These are phyloP conservation scores for Egretta garzetta DNA, from an alignment of 2,113 vertebrate species.

Conservation along the genomic window DNA sequence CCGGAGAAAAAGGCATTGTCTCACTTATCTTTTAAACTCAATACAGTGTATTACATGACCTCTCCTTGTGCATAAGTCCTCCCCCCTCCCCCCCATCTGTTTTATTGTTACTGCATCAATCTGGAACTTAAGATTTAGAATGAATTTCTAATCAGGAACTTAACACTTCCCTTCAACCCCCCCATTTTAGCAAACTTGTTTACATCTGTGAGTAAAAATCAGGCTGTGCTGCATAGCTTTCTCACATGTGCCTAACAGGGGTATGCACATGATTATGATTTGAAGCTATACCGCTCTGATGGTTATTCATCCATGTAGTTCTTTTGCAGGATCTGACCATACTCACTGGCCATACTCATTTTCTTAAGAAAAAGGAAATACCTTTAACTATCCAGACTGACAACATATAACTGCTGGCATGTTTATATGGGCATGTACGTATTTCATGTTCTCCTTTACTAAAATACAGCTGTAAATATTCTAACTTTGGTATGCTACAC, in stretches of 20 bases:
- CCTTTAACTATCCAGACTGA: background rate
- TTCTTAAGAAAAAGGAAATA: background rate
- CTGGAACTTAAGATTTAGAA: background rate
- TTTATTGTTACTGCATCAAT: conserved; percentile 3
- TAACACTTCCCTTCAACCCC: background rate
- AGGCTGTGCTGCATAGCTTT: background rate
- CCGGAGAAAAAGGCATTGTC: background rate
- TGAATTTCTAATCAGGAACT: background rate
- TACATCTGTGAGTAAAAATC: background rate
- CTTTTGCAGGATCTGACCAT: background rate
- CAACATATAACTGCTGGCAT: background rate
- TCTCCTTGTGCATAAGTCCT: background rate
- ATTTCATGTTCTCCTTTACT: background rate
- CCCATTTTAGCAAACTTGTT: background rate
- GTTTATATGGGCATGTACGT: background rate
- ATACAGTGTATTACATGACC: background rate
- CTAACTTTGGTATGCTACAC: background rate
- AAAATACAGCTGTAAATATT: background rate
- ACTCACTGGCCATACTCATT: background rate
- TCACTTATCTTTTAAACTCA: conserved; percentile 31
- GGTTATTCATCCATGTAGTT: background rate
- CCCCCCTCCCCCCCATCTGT: background rate
- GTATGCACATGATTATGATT: background rate
- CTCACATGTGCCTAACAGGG: background rate
- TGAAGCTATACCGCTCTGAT: background rate